Conservation (phyloP, 2,113 vertebrate species). For the Mustelus asterias region DNA sequence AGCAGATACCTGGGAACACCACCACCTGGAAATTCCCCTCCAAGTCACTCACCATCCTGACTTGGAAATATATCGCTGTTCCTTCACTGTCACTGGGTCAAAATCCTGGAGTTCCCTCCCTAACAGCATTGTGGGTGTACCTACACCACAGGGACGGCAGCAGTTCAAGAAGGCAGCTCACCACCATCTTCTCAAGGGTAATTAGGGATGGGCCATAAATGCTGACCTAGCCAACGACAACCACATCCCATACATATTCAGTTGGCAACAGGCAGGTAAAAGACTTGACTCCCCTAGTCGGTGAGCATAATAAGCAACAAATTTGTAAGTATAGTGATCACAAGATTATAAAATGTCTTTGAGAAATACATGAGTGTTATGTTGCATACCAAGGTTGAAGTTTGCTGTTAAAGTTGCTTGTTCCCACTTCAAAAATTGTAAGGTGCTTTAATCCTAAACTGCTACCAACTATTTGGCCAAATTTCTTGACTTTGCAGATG, state of each 20-base stretch:
- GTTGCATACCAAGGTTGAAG: background rate
- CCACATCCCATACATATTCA: background rate
- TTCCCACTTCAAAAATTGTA: background rate
- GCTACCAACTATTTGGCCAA: background rate
- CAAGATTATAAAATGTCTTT: conserved; percentile 2
- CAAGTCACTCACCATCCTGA: no score
- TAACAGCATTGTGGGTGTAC: no score
- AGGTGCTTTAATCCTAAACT: background rate
- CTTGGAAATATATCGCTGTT: no score
- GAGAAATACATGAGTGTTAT: conserved; percentile 17
- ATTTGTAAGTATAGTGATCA: background rate
- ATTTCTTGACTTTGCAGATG: background rate
- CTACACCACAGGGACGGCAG: no score
- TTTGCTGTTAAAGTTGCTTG: background rate
- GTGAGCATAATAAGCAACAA: background rate
- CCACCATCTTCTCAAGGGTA: no score
- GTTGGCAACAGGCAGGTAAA: background rate
- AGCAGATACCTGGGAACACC: no score
- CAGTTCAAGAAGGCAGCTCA: no score
- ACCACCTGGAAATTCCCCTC: no score
- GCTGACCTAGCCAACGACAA: background rate
- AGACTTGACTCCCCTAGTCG: background rate
- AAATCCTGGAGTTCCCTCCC: no score
- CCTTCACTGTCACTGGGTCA: no score
- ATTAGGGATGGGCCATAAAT: no score